Evolutionary conservation across 2,888 invertebrate species (phyloP).

Genomic region (Aspidiotus destructor): DNA sequence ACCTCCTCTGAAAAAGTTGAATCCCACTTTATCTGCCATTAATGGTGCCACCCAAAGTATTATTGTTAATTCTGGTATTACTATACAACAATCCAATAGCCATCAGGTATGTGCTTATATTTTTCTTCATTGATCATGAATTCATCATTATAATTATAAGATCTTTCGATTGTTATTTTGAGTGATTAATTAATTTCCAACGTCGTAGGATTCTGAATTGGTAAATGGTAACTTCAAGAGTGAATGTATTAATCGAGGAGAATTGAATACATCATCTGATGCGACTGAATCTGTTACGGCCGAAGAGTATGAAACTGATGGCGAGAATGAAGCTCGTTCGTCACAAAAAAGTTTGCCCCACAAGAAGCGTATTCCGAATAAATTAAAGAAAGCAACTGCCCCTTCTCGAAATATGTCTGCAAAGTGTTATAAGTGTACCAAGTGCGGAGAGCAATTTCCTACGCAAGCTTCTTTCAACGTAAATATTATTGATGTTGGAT

Average conservation of each 20-base stretch:
- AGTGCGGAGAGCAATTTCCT: constrained; percentile 45
- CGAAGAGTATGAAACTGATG: constrained; percentile 45
- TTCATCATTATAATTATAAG: too few species aligned
- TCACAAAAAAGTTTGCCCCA: constrained; percentile 59
- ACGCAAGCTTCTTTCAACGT: constrained; percentile 41
- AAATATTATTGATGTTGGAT: constrained; percentile 35
- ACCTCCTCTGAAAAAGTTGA: constrained; percentile 21
- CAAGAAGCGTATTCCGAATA: constrained; percentile 73
- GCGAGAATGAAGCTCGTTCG: constrained; percentile 43
- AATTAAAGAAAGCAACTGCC: constrained; percentile 48
- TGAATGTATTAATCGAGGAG: constrained; percentile 7
- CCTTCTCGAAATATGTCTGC: constrained; percentile 39
- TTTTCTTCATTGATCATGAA: not conserved
- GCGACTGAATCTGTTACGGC: constrained; percentile 40
- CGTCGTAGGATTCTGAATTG: not conserved
- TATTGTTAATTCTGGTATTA: constrained; percentile 3
- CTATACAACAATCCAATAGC: not conserved
- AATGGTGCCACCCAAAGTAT: not conserved
- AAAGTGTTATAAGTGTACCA: constrained; percentile 43
- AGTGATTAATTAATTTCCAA: too few species aligned
- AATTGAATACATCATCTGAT: constrained; percentile 13
- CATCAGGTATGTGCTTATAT: constrained; percentile 13
- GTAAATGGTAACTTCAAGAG: constrained; percentile 7
- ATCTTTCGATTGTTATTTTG: not conserved
- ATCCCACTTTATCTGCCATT: constrained; percentile 7